Conservation (phyloP, 2,797 vertebrate genomes). For the Rhyacichthys aspro region DNA sequence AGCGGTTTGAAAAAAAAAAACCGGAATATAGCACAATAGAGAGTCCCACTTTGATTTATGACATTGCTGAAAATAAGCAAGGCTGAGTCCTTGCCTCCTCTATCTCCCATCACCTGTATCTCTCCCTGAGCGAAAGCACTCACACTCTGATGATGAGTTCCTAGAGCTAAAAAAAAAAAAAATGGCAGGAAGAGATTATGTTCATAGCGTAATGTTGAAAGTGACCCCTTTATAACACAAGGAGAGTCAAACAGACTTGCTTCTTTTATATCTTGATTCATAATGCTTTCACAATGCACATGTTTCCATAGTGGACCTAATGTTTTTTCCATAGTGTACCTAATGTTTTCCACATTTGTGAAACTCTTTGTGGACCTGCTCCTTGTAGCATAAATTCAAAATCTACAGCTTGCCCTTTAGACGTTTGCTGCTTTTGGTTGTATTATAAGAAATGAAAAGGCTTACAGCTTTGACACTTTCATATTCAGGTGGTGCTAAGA, state of each 20-base stretch:
- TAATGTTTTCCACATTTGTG: too few relatives aligned
- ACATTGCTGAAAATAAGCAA: slow-evolving; percentile 58
- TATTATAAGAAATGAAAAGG: slow-evolving; percentile 52
- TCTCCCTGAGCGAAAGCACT: slow-evolving; percentile 40
- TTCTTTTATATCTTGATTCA: slow-evolving; percentile 32
- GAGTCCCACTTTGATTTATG: slow-evolving; percentile 56
- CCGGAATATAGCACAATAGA: slow-evolving; percentile 21
- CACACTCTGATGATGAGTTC: slow-evolving; percentile 44
- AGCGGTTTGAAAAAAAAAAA: slow-evolving; percentile 1
- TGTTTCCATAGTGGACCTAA: slow-evolving; percentile 4
- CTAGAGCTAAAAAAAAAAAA: slow-evolving; percentile 38
- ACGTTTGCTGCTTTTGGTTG: slow-evolving; percentile 45
- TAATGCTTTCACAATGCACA: slow-evolving; percentile 18
- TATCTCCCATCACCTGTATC: slow-evolving; percentile 56
- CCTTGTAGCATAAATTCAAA: slow-evolving; percentile 49
- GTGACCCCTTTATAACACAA: slow-evolving; percentile 46
- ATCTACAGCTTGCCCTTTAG: slow-evolving; percentile 37
- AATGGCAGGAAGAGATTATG: slow-evolving; percentile 51
- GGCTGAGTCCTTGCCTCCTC: slow-evolving; percentile 46
- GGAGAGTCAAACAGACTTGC: slow-evolving; percentile 41
- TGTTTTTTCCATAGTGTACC: slow-evolving; percentile 25
- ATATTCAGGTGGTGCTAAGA: slow-evolving; percentile 55
- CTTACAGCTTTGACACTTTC: slow-evolving; percentile 28
- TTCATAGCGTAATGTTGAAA: slow-evolving; percentile 59
- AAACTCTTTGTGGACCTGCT: slow-evolving; percentile 39